Base-by-base conservation (phyloP, 2,797 vertebrate genomes). In the Myiotriccus ornatus region DNA sequence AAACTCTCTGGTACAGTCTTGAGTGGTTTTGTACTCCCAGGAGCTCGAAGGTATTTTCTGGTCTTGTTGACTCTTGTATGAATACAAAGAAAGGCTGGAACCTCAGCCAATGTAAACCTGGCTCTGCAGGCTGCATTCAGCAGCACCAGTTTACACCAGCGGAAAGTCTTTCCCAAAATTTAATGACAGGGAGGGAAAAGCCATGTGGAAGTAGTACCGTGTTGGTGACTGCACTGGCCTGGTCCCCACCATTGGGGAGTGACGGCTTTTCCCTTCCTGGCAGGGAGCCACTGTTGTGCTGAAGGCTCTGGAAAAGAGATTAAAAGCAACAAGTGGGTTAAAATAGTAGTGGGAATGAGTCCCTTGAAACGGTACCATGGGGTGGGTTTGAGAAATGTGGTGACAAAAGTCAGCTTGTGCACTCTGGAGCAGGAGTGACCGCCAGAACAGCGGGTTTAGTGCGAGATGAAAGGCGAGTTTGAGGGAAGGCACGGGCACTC, bases 281-380 rank as follows among this genome's bases (percentile, higher is more conserved):
- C 94, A 3, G 20, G 0, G 52, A 86, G 95, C 96, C 94, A 94
- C 91, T 89, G 91, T 95, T 97, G 96, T 97, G 87, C 83, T 96
- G 19, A 12, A 0, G 0, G 67, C 77, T 90, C 93, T 93, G 95
- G 92, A 90, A 77, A 94, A 94, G 76, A 52, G 83, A 93, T 96
- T 91, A 94, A 89, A 90, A 93, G 89, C 67, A 3, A 56, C 32
- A 56, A 94, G 35, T 18, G 93, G 87, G 94, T 93, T 96, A 94
- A 96, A 88, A 27, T 55, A 75, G 56, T 12, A n/a, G 83, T 96
- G 91, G 94, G 95, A 89, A 91, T 37, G 65, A 30, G 67, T 65
- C 71, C 57, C 82, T 80, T 37, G 84, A 18, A 89, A 2, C 16
- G 17, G 8, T 11, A 14, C 27, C 3, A 2, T 4, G 1, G 44